phyloP scores from a whole-genome alignment of 2,797 vertebrate genomes.

The Acanthiza pusilla region DNA sequence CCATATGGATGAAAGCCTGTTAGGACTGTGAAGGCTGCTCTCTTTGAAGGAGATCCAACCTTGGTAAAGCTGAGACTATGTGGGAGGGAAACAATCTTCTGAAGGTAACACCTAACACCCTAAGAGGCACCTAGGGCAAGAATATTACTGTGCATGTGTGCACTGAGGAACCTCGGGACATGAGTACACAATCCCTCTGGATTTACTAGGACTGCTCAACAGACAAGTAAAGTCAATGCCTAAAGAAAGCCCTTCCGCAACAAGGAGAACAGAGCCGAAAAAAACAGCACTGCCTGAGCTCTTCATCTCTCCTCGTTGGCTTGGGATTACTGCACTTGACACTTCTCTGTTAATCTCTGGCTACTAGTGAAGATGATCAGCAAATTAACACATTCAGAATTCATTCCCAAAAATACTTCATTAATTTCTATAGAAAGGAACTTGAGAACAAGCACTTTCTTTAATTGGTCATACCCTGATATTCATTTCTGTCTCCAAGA shows the following conservation, averaged over 20 bases:
- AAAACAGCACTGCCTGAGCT: background rate
- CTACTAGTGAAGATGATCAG: background rate
- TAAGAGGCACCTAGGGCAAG: background rate
- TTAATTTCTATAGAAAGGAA: background rate
- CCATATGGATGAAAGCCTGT: background rate
- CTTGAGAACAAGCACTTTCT: background rate
- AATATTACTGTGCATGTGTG: background rate
- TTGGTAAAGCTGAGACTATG: background rate
- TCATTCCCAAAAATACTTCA: background rate
- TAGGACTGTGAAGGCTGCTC: background rate
- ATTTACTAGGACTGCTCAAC: background rate
- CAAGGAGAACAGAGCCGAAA: background rate
- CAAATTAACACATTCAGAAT: background rate
- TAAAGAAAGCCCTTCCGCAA: background rate
- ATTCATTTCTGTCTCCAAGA: background rate
- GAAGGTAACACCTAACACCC: background rate
- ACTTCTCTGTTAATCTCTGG: background rate
- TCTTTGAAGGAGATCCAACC: constrained; percentile 31
- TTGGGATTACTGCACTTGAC: background rate
- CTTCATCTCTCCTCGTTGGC: background rate
- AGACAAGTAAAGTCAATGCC: background rate
- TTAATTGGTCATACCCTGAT: background rate
- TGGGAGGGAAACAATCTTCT: constrained; percentile 7
- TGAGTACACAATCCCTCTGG: background rate
- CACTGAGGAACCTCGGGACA: background rate